A percentile compares a stretch with the other conserved stretches of the same genome.
phyloP scores from a whole-genome alignment of 2,797 vertebrate species.

The Schizopygopsis pylzovi region DNA sequence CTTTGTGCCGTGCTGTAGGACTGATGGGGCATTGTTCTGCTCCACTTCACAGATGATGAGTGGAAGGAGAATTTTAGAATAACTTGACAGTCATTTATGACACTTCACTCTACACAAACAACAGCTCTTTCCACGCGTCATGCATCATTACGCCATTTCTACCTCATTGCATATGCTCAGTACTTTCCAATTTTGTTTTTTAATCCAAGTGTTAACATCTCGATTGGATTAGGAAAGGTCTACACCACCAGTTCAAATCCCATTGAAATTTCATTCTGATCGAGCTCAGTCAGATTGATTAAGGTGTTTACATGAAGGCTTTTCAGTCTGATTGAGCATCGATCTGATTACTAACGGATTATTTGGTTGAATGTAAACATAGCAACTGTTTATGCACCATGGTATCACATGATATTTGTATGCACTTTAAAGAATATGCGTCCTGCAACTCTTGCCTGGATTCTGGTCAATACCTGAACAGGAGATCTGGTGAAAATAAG shows the following conservation, averaged over 20 bases:
- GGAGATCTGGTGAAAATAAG: not conserved
- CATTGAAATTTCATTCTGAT: not conserved
- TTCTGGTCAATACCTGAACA: not conserved
- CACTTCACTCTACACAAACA: not conserved
- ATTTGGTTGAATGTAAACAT: not conserved
- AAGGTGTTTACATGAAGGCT: not conserved
- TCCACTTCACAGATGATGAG: not conserved
- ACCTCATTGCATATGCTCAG: not conserved
- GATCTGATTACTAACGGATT: too few relatives aligned
- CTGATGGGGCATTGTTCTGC: not conserved
- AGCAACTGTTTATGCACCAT: not conserved
- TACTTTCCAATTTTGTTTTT: not conserved
- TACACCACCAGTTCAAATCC: not conserved
- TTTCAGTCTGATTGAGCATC: too few relatives aligned
- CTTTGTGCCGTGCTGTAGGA: not conserved
- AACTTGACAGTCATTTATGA: not conserved
- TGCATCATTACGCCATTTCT: not conserved
- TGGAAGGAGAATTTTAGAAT: not conserved
- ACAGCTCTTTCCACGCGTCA: not conserved
- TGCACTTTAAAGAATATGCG: not conserved
- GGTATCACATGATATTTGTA: not conserved
- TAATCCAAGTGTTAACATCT: not conserved
- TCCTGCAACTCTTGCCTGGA: not conserved
- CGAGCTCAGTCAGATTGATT: not conserved
- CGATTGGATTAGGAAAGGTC: not conserved